Evolutionary conservation across 1,140 invertebrate species (phyloP).

Genomic region (Phymorhynchus buccinoides): DNA sequence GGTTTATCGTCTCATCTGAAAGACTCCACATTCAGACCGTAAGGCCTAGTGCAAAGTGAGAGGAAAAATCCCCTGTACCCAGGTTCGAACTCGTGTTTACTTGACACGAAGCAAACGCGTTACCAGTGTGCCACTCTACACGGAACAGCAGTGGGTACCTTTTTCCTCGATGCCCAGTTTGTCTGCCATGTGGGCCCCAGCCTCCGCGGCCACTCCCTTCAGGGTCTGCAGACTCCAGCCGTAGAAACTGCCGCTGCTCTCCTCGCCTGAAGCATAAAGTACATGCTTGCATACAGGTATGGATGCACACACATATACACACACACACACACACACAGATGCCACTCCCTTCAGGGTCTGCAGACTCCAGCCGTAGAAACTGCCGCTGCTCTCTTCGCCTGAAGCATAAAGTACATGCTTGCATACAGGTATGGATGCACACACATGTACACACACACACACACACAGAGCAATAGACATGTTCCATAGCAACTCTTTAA

Average conservation of each 20-base stretch:
- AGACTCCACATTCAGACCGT: too few relatives aligned
- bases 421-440: neutral
- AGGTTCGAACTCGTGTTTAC: too few relatives aligned
- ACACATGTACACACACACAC: neutral
- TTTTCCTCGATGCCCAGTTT: constrained; percentile 5
- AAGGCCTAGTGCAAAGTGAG: too few relatives aligned
- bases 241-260: constrained; percentile 57
- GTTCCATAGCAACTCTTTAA: constrained; percentile 60
- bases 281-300: neutral
- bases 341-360: constrained; percentile 68
- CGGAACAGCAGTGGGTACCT: too few relatives aligned
- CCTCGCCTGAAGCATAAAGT: constrained; percentile 50
- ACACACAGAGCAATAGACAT: neutral
- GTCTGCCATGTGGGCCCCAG: constrained; percentile 64
- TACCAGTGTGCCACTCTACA: too few relatives aligned
- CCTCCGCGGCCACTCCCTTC: constrained; percentile 65
- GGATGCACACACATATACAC: neutral
- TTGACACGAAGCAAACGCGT: too few relatives aligned
- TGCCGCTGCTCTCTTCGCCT: constrained; percentile 58
- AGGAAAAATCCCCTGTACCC: too few relatives aligned
- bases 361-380: constrained; percentile 68
- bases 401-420: neutral
- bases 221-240: constrained; percentile 70
- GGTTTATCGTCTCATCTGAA: too few relatives aligned
- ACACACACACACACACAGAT: neutral